Base-by-base conservation (phyloP, 2,113 vertebrate species). In the Calyptomena viridis region DNA sequence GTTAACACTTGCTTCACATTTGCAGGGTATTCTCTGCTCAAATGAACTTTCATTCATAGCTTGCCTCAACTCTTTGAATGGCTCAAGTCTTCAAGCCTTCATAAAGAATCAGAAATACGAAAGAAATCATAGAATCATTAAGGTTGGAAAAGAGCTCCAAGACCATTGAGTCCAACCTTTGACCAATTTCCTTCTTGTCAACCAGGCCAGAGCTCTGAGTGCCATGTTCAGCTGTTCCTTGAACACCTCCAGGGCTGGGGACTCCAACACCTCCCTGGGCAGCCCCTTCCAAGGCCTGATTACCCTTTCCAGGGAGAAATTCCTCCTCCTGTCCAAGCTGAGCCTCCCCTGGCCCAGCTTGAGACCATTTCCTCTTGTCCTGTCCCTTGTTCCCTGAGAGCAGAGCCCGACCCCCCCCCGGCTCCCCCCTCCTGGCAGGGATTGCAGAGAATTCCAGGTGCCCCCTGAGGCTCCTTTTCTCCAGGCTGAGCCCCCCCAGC, bases 101-200 rank as follows among this genome's bases (percentile, higher is more conserved):
- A 30, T 7, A 50, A 80, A 56, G 30, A 37, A 79, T 9, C 14
- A 59, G 27, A 82, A 91, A 71, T 17, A 18, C 2, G 18, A 78
- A 69, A 58, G 55, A 90, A 87, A 71, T 20, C 40, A 84, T 9
- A 16, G 40, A 56, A 56, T 11, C 35, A 24, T 28, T 56, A 49
- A 63, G 35, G 72, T 0, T 63, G 56, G 42, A 58, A 90, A 77
- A 84, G 22, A 24, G 40, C 50, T 24, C 31, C 22, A 37, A 56
- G 58, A 24, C 2, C 12, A 49, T 14, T 0, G 2, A 27, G 30
- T 22, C 8, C 17, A 47, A 31, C 30, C 17, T 62, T 62, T 42
- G 46, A 14, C 22, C 0, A 0, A 37, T 24, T 25, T 23, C 25
- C 22, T 28, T 27, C 22, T 9, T 12, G 18, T 13, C 56, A 28